Percentiles rank a stretch among this genome's conserved stretches.
These are phyloP conservation scores for Macrobrachium nipponense DNA, from an alignment of 1,140 invertebrate genomes.

Conservation along the genomic window DNA sequence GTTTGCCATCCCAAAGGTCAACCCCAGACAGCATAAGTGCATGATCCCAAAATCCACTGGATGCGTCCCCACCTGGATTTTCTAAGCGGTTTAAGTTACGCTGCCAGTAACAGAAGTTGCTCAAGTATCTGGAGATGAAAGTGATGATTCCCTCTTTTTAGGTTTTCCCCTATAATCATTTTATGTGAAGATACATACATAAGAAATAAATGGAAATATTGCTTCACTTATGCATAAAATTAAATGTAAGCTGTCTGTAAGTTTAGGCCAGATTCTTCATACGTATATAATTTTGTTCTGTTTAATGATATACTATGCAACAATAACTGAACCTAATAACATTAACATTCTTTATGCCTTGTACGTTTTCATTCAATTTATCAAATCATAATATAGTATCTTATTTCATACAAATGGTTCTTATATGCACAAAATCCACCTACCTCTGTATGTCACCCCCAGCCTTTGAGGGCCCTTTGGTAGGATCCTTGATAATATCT, in stretches of 20 bases:
- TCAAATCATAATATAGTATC: no score
- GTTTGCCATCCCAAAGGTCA: constrained; percentile 62
- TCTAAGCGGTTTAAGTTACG: constrained; percentile 54
- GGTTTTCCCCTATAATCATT: constrained; percentile 1
- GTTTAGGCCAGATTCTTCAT: neutral
- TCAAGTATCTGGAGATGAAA: constrained; percentile 67
- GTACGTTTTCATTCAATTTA: no score
- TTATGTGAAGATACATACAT: neutral
- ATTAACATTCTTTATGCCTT: neutral
- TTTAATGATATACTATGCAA: neutral
- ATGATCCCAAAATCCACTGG: constrained; percentile 71
- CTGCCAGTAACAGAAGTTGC: constrained; percentile 69
- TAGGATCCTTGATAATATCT: constrained; percentile 59
- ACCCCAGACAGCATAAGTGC: constrained; percentile 71
- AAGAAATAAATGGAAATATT: neutral
- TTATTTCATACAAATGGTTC: neutral
- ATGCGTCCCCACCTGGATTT: constrained; percentile 48
- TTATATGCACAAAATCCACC: neutral
- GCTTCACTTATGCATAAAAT: no score
- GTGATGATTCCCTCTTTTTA: constrained; percentile 72
- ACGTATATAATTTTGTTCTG: neutral
- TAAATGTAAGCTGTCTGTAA: neutral
- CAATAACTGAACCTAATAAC: neutral
- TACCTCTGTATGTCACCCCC: constrained; percentile 58
- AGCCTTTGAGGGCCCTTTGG: constrained; percentile 55